Base-by-base conservation (phyloP, 1,140 invertebrate genomes). In the Heliothis subflexa region DNA sequence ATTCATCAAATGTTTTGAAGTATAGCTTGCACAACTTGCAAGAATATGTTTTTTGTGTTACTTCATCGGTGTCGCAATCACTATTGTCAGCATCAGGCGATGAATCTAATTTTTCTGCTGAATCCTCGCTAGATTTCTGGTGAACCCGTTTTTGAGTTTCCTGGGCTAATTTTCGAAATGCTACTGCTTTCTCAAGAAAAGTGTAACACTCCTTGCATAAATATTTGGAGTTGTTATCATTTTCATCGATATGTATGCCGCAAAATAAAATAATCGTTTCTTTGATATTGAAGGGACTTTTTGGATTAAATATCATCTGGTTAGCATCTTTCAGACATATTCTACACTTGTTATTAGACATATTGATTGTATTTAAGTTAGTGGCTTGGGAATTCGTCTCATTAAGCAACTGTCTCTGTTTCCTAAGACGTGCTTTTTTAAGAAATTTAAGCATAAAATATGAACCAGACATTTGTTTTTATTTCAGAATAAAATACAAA, bases 131-230 rank as follows among this genome's bases (percentile, higher is more conserved):
- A 25, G 49, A 54, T 25, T 14, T 75, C 74, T 78, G 71, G 0
- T 77, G 62, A 16, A 88, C 79, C 4, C 83, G 13, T 50, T 18
- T 72, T 49, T 89, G 85, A 12, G 81, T 78, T 13, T 85, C 62
- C 72, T 86, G 81, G 10, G 88, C 88, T 18, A 79, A 74, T 66
- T 85, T 85, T 54, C 85, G 71, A 59, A 89, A 88, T 72, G 80
- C 18, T 16, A 86, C 70, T n/a, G 86, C 84, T 33, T 79, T 75
- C 76, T 87, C 72, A 73, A 89, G 75, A 11, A 84, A 70, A 47
- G 45, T 70, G 14, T 83, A 16, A 33, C 86, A 89, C 14, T 72
- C 25, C 12, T 76, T 61, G 70, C 88, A 89, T 54, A 89, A 62
- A 82, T 83, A 62, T 80, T 86, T 87, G 10, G 85, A 82, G 61